phyloP scores from a whole-genome alignment of 2,888 invertebrate genomes.

The Beris chalybata region DNA sequence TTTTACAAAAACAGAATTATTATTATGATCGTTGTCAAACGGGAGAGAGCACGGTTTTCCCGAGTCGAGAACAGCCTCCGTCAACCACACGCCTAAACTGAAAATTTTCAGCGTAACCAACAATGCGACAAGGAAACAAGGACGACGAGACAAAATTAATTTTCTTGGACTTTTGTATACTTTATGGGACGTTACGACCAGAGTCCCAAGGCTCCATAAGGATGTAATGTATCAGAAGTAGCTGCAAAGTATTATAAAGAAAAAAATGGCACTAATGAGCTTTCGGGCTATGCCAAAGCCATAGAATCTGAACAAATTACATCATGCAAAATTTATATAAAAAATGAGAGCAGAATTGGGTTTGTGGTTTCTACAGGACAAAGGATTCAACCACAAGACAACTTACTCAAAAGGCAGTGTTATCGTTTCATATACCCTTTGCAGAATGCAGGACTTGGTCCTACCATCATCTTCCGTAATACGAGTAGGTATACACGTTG shows the following conservation, averaged over 20 bases:
- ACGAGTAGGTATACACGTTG: too few species aligned
- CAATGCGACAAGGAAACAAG: background rate
- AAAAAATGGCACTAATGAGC: slow-evolving; percentile 16
- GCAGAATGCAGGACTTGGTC: too few species aligned
- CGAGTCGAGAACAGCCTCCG: background rate
- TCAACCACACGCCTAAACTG: background rate
- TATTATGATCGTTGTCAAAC: slow-evolving; percentile 23
- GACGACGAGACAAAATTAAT: slow-evolving; percentile 1
- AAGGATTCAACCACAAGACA: too few species aligned
- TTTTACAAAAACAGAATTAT: background rate
- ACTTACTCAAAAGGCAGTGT: too few species aligned
- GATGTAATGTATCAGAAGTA: slow-evolving; percentile 4
- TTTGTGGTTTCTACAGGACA: too few species aligned
- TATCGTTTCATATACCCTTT: too few species aligned
- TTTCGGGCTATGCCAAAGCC: background rate
- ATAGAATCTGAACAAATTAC: too few species aligned
- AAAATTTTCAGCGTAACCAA: background rate
- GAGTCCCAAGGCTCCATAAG: background rate
- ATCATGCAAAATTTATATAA: too few species aligned
- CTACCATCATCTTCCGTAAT: too few species aligned
- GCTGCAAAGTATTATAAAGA: background rate
- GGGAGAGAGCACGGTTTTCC: background rate
- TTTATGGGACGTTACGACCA: background rate
- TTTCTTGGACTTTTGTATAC: slow-evolving; percentile 1
- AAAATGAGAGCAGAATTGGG: too few species aligned